Base-by-base conservation (phyloP, 2,888 invertebrate genomes). In the Hydraecia micacea region DNA sequence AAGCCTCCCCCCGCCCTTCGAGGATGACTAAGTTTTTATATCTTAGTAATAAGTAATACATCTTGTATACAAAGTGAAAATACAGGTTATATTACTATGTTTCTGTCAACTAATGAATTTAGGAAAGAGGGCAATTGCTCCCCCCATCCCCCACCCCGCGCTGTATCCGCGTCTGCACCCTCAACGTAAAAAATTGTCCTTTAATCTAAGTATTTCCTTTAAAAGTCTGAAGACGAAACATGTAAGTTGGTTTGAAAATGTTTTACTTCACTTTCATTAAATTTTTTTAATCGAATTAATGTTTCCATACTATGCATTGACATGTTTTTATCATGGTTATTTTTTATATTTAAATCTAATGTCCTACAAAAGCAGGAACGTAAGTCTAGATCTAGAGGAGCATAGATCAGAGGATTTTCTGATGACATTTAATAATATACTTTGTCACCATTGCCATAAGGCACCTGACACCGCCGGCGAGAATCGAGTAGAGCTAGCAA, bases 221-320 rank as follows among this genome's bases (percentile, higher is more conserved):
- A 7, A 13, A 28, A n/a, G 9, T 42, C 52, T n/a, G 25, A 28
- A n/a, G 70, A 63, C 46, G n/a, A 3, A n/a, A 69, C 18, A 79
- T 42, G 73, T 79, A 79, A 79, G 79, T 79, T 32, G 13, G 72
- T 77, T 69, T 77, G 36, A 55, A 77, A 36, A 25, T 32, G 15
- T 69, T 63, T 67, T 62, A 18, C 15, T 62, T 62, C n/a, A 63
- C 11, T n/a, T 36, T 18, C 36, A 68, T 63, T 42, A 4, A 55
- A 21, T 62, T 28, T 28, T 55, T 36, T 25, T 36, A 55, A 36
- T 32, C 9, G 13, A 65, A 65, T 67, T n/a, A 66, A 25, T 58
- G 49, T 75, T 36, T 18, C 25, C 36, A 28, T 36, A 60, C 25
- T 58, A 11, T 39, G n/a, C 36, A 52, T 28, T 69, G 15, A 11